Base-by-base conservation (phyloP, 2,797 vertebrate species). In the Macropodus opercularis region DNA sequence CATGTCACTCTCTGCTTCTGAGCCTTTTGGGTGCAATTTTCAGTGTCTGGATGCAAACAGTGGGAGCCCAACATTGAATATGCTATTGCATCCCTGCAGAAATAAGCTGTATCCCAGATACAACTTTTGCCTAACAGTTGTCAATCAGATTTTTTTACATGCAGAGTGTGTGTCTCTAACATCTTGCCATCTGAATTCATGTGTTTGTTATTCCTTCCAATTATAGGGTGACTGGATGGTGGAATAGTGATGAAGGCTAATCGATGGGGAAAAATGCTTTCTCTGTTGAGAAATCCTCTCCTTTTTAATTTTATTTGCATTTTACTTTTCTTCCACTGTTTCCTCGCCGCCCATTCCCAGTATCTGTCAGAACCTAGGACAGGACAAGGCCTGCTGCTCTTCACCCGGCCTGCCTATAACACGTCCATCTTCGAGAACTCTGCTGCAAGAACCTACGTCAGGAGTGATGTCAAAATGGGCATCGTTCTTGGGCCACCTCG, bases 401-500 rank as follows among this genome's bases (percentile, higher is more conserved):
- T 98, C 88, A 98, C 95, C 1, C 92, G 93, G 63, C 73, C 83
- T 8, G 82, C 92, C 34, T 99, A 99, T 86, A 95, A 96, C 60
- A 93, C 94, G 61, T 94, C 94, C 14, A 90, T 99, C 60, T 95
- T 94, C 3, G 98, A 99, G 81, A 99, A 99, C 86, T 95, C 96
- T 17, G 95, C 96, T 14, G 92, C 94, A 35, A 94, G 95, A 81
- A 96, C 95, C 32, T 98, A 96, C 0, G 84, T 94, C 31, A 92
- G 90, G 24, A 96, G 95, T 57, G 90, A 94, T 0, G 83, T 90
- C 29, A 97, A 96, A 88, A 98, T 99, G 95, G 98, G 97, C 19
- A 91, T 98, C 54, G 83, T 92, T 72, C 65, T 98, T 14, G 81
- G 81, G 53, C 76, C 92, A 54, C 78, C 92, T 0, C 85, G 87